Evolutionary conservation across 2,797 vertebrate species (phyloP).

Genomic region (Spinus pinus): DNA sequence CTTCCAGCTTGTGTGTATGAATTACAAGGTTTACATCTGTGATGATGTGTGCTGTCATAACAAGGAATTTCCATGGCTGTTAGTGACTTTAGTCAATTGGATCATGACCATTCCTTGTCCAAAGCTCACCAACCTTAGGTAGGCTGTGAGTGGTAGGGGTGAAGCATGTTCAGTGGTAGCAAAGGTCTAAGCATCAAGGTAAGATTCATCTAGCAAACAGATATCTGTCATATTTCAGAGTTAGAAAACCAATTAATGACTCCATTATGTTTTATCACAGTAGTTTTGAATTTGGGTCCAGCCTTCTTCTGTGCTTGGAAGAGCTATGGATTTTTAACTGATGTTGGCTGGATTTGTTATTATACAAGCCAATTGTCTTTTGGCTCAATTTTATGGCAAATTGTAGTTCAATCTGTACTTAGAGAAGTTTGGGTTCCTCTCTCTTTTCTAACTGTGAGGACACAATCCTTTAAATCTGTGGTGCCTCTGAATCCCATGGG

Average conservation of each 20-base stretch:
- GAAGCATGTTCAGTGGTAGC: not conserved
- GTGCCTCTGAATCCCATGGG: not conserved
- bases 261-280: not conserved
- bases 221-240: not conserved
- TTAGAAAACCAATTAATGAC: not conserved
- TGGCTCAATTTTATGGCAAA: not conserved
- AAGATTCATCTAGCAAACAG: not conserved
- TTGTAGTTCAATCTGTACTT: not conserved
- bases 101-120: not conserved
- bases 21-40: not conserved
- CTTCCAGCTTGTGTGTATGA: not conserved
- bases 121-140: not conserved
- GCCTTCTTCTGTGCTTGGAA: not conserved
- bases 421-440: not conserved
- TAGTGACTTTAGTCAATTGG: not conserved
- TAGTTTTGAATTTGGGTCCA: not conserved
- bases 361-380: not conserved
- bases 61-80: not conserved
- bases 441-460: not conserved
- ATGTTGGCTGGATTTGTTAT: not conserved
- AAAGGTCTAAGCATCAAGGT: not conserved
- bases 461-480: not conserved
- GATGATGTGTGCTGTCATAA: not conserved
- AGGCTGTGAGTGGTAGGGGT: not conserved
- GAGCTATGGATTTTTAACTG: not conserved